phyloP scores from a whole-genome alignment of 2,888 invertebrate genomes.

The Oithona nana region DNA sequence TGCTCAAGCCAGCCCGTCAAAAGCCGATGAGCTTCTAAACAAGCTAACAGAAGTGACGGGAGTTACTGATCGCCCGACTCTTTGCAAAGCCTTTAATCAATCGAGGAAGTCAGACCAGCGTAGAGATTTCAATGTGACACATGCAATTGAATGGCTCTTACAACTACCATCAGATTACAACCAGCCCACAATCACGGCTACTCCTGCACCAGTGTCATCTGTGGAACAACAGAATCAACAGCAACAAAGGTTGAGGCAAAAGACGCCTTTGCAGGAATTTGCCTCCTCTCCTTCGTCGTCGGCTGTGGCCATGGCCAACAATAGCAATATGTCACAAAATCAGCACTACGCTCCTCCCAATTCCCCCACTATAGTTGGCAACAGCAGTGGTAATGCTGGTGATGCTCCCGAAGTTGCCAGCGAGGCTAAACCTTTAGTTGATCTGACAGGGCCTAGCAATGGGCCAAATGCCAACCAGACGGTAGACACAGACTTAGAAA shows the following conservation, averaged over 20 bases:
- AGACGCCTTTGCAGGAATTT: not conserved
- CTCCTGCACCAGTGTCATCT: too few species aligned
- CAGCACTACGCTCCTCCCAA: too few species aligned
- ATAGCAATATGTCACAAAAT: too few species aligned
- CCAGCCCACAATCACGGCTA: not conserved
- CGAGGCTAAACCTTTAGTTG: not conserved
- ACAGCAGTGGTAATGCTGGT: too few species aligned
- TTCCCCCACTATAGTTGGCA: not conserved
- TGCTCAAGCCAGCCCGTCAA: not conserved
- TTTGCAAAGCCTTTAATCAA: not conserved
- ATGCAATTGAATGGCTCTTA: not conserved
- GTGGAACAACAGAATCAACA: too few species aligned
- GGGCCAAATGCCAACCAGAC: conserved; percentile 19
- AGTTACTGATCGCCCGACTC: not conserved
- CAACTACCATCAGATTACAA: not conserved
- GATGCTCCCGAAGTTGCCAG: not conserved
- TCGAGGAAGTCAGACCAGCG: not conserved
- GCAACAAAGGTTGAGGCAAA: not conserved
- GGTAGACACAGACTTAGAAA: conserved; percentile 27
- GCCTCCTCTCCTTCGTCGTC: too few species aligned
- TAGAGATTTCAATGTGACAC: not conserved
- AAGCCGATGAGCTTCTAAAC: not conserved
- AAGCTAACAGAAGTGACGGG: not conserved
- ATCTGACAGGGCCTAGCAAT: not conserved
- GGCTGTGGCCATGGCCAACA: too few species aligned